Conservation (phyloP, 2,888 invertebrate species). For the Polylopha cassiicola region DNA sequence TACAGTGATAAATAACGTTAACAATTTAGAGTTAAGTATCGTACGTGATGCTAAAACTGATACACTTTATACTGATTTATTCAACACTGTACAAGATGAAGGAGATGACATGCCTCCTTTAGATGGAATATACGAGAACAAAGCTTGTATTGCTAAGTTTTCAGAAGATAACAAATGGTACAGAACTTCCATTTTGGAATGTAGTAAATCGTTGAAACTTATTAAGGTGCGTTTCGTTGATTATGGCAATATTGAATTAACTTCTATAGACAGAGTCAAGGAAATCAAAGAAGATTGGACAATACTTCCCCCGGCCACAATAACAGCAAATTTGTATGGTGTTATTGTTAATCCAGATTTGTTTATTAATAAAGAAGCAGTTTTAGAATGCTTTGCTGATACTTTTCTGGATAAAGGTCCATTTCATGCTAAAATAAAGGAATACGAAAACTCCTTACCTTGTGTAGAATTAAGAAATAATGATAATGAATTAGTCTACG, state of each 20-base stretch:
- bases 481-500: constrained; percentile 7
- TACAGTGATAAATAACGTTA: constrained; percentile 9
- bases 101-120: constrained; percentile 28
- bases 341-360: constrained; percentile 6
- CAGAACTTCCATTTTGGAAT: constrained; percentile 72
- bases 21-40: constrained; percentile 6
- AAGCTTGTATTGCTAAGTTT: constrained; percentile 74
- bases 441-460: constrained; percentile 6
- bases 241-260: constrained; percentile 76
- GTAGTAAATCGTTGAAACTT: constrained; percentile 35
- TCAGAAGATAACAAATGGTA: constrained; percentile 78
- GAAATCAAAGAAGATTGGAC: constrained; percentile 14
- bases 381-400: constrained; percentile 2
- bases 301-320: constrained; percentile 1
- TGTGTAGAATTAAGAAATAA: constrained; percentile 6
- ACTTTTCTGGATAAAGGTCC: constrained; percentile 28
- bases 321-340: constrained; percentile 9
- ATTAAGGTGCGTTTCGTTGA: constrained; percentile 80
- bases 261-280: constrained; percentile 40
- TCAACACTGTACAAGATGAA: constrained; percentile 3
- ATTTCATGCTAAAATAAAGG: constrained; percentile 8
- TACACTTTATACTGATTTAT: constrained; percentile 4
- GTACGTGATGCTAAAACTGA: constrained; percentile 1
- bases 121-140: constrained; percentile 37
- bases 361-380: neutral